Evolutionary conservation across 2,797 vertebrate species (phyloP).

Genomic region (Siniperca obscura): DNA sequence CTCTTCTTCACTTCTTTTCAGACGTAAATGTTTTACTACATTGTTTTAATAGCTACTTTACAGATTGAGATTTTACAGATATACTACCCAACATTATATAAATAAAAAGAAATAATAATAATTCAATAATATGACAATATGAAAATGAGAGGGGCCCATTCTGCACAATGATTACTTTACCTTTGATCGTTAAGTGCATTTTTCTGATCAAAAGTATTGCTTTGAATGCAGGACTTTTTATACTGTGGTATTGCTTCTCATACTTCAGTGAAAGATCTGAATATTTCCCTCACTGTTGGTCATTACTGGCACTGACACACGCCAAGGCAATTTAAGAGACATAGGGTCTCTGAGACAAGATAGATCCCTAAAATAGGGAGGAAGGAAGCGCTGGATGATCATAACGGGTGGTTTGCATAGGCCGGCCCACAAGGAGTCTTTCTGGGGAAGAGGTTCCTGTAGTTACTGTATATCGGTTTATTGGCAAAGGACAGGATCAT

Average conservation of each 20-base stretch:
- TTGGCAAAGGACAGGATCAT: background rate
- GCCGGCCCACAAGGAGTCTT: conserved; percentile 15
- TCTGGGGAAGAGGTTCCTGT: conserved; percentile 53
- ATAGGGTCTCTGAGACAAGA: background rate
- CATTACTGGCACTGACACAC: background rate
- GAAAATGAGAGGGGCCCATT: background rate
- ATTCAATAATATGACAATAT: background rate
- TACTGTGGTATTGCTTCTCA: background rate
- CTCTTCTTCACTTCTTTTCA: too few relatives aligned
- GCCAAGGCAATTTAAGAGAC: background rate
- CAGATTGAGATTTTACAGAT: background rate
- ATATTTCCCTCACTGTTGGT: too few relatives aligned
- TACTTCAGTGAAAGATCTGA: background rate
- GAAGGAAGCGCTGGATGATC: background rate
- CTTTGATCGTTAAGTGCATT: background rate
- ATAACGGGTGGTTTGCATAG: background rate
- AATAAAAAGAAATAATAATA: background rate
- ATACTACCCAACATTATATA: too few relatives aligned
- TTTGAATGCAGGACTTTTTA: too few relatives aligned
- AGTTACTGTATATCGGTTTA: background rate
- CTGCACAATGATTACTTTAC: background rate
- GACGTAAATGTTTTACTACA: background rate
- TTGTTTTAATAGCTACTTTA: background rate
- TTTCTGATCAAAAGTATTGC: background rate
- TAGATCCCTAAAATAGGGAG: background rate